Base-by-base conservation (phyloP, 1,140 invertebrate species). In the Coelopa frigida region DNA sequence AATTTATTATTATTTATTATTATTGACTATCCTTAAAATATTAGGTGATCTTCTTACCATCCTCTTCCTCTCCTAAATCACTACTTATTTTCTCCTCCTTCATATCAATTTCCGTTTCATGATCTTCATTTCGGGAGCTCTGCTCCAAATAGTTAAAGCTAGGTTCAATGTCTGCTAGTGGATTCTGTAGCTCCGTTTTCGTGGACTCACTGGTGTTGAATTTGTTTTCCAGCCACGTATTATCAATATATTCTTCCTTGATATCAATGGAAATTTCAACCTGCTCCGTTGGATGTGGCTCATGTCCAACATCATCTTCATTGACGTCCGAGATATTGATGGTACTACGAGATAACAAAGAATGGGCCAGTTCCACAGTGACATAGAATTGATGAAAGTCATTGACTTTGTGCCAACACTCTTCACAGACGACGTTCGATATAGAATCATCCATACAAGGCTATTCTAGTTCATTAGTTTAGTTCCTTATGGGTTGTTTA, bases 321-420 rank as follows among this genome's bases (percentile, higher is more conserved):
- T 17, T 21, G n/a, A 64, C 57, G 32, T 52, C 56, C n/a, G n/a
- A n/a, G n/a, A n/a, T n/a, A n/a, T n/a, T n/a, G n/a, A n/a, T n/a
- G n/a, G n/a, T n/a, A n/a, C n/a, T n/a, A n/a, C n/a, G n/a, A n/a
- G n/a, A n/a, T n/a, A n/a, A n/a, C n/a, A n/a, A n/a, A 1, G 56
- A 41, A 21, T 46, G 44, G 3, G 58, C 56, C 37, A 59, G 52
- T 41, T 64, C 56, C 38, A 64, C 61, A 15, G 61, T 58, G 20
- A 59, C 33, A 39, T 64, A 64, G 31, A 64, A 64, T 48, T 64
- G 56, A 27, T 64, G 61, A 17, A 64, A 64, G 38, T 64, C 61
- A 6, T 59, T 59, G 8, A 64, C 58, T 39, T 61, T 62, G 3
- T 54, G 54, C 61, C 61, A 64, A 48, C 61, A 64, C 7, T 55